phyloP scores from a whole-genome alignment of 2,113 vertebrate species.

The Gyps fulvus region DNA sequence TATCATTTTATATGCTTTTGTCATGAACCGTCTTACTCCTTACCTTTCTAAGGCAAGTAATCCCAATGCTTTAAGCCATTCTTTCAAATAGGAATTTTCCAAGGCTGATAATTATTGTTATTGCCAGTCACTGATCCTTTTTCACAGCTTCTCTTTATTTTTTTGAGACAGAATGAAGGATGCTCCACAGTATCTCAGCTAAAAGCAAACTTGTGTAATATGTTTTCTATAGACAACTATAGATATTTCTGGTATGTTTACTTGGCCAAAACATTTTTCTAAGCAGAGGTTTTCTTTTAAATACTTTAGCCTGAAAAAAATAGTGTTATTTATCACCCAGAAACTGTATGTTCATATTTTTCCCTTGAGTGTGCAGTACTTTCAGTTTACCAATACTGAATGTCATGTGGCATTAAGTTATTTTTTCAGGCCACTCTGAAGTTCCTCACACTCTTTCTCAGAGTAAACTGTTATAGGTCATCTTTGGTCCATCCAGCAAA shows the following conservation, averaged over 20 bases:
- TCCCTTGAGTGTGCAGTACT: neutral
- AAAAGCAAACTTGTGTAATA: neutral
- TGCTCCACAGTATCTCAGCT: neutral
- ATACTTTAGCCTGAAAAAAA: neutral
- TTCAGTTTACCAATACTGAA: neutral
- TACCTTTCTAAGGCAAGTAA: neutral
- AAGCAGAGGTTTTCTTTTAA: neutral
- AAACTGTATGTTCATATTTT: neutral
- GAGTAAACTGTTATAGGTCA: neutral
- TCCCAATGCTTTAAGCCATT: neutral
- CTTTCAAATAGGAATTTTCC: neutral
- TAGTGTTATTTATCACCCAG: neutral
- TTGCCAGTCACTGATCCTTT: neutral
- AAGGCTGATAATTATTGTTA: neutral
- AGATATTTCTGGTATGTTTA: neutral
- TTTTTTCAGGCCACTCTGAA: neutral
- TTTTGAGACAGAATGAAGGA: neutral
- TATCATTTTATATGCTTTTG: neutral
- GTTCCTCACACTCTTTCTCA: neutral
- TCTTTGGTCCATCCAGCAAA: neutral
- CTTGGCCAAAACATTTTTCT: neutral
- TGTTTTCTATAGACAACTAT: neutral
- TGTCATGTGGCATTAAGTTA: neutral
- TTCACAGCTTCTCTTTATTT: neutral
- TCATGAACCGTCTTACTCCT: neutral